Percentiles rank a stretch among this genome's conserved stretches.
Conservation (phyloP, 2,797 vertebrate species). For the Scyliorhinus canicula region DNA sequence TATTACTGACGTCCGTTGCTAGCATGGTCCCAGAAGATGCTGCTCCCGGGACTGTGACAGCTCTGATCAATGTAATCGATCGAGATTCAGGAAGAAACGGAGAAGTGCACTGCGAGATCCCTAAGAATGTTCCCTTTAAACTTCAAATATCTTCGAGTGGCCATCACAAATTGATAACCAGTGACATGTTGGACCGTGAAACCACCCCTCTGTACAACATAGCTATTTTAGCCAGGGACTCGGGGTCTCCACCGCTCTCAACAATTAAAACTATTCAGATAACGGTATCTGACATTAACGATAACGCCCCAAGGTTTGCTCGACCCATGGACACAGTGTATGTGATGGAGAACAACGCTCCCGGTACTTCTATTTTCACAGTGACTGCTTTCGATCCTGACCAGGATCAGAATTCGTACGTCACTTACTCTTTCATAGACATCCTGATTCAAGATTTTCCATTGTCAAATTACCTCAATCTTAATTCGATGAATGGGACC, state of each 20-base stretch:
- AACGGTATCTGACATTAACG: conserved; percentile 56
- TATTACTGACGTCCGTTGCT: neutral
- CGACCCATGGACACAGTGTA: conserved; percentile 51
- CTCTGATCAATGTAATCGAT: conserved; percentile 56
- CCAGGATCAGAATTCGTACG: conserved; percentile 47
- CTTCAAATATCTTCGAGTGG: conserved; percentile 52
- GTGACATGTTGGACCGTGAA: conserved; percentile 54
- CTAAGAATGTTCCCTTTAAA: conserved; percentile 50
- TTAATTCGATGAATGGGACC: conserved; percentile 54
- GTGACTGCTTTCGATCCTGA: conserved; percentile 55
- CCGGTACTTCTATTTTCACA: conserved; percentile 48
- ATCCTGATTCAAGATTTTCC: conserved; percentile 41
- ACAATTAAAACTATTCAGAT: conserved; percentile 50
- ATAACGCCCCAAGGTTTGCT: conserved; percentile 54
- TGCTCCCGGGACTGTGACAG: conserved; percentile 53
- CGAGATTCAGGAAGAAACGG: conserved; percentile 58
- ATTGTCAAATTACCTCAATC: conserved; percentile 50
- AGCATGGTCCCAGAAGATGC: neutral
- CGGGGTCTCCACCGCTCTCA: conserved; percentile 47
- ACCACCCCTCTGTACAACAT: conserved; percentile 52
- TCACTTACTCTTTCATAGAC: conserved; percentile 54
- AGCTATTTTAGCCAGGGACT: conserved; percentile 53
- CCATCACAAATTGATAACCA: conserved; percentile 53
- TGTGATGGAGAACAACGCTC: conserved; percentile 56
- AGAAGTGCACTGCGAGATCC: conserved; percentile 49